Percentiles rank a stretch among this genome's conserved stretches.
Conservation (phyloP, 2,113 vertebrate species). For the Cynopterus brachyotis region DNA sequence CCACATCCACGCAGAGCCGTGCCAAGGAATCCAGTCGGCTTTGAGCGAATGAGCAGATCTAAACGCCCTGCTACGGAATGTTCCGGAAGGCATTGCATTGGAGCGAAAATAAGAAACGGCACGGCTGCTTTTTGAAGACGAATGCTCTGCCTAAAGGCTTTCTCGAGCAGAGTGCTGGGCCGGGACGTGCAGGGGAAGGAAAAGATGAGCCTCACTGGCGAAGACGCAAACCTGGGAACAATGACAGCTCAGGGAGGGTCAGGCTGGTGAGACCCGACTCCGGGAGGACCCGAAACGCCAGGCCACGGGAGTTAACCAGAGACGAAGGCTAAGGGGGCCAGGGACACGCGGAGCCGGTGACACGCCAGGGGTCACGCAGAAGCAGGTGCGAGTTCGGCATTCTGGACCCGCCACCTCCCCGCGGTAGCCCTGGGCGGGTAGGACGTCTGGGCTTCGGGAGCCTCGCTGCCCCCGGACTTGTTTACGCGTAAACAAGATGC, state of each 20-base stretch:
- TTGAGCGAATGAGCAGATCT: background rate
- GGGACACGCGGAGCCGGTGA: fast-evolving
- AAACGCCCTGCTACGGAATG: no score
- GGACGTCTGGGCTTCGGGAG: background rate
- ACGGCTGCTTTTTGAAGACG: background rate
- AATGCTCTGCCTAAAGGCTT: background rate
- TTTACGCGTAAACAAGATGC: background rate
- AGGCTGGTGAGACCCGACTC: background rate
- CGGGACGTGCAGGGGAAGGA: fast-evolving
- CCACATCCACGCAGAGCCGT: background rate
- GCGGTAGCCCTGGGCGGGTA: fast-evolving
- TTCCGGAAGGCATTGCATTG: background rate
- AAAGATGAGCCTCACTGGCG: background rate
- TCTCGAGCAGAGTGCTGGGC: background rate
- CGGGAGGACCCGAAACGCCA: background rate
- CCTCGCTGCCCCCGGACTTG: background rate
- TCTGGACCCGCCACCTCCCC: fast-evolving
- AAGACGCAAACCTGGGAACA: background rate
- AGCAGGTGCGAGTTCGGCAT: fast-evolving
- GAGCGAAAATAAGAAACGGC: background rate
- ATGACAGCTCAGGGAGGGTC: background rate
- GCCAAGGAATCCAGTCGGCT: background rate
- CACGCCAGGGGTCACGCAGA: fast-evolving
- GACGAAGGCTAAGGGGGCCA: fast-evolving
- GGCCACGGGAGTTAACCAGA: background rate